Evolutionary conservation across 2,797 vertebrate species (phyloP).

Genomic region (Erithacus rubecula): DNA sequence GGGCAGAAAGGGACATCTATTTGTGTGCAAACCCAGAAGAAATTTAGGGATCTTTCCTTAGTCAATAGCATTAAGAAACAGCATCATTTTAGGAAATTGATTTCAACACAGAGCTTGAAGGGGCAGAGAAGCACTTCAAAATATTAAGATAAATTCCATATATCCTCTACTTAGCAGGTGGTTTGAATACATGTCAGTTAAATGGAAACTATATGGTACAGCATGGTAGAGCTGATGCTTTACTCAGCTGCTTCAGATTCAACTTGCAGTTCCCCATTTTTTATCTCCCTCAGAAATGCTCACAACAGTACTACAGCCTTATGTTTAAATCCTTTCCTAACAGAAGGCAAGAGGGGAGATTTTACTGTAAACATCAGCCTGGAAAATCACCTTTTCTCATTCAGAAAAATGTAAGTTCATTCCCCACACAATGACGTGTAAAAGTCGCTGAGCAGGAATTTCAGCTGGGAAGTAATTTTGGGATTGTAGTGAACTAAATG

Average conservation of each 20-base stretch:
- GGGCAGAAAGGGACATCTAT: background rate
- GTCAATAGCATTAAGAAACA: background rate
- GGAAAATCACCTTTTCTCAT: background rate
- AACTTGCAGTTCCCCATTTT: background rate
- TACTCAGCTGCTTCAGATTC: background rate
- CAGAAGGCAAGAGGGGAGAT: background rate
- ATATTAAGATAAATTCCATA: background rate
- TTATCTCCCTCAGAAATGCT: background rate
- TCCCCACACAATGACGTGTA: background rate
- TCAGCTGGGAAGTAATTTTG: background rate
- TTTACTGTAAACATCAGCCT: background rate
- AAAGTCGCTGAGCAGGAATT: background rate
- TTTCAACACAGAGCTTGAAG: background rate
- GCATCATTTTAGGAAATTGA: background rate
- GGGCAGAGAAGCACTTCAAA: background rate
- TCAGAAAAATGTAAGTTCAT: background rate
- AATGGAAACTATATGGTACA: background rate
- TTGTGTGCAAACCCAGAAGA: background rate
- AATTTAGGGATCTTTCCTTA: background rate
- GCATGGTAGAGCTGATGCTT: background rate
- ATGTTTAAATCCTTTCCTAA: background rate
- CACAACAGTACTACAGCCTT: background rate
- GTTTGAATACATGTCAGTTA: background rate
- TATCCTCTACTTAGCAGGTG: background rate
- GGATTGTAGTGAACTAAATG: background rate